Evolutionary conservation across 1,140 invertebrate species (phyloP).

Genomic region (Maniola jurtina): DNA sequence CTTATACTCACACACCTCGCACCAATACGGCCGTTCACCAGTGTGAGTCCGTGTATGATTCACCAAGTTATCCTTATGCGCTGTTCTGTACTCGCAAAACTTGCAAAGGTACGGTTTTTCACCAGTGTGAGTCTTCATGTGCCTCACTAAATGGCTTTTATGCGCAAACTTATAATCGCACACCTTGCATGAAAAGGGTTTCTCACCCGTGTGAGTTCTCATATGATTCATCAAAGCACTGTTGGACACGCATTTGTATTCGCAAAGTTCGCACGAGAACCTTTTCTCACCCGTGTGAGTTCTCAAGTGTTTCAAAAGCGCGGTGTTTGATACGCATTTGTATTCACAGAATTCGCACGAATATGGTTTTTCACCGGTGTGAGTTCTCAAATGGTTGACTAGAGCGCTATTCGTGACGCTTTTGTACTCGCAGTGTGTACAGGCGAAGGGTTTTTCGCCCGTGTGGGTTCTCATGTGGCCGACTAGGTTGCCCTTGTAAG

Average conservation of each 20-base stretch:
- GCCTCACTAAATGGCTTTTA: not conserved
- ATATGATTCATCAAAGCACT: not conserved
- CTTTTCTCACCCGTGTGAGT: not conserved
- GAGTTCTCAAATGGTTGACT: not conserved
- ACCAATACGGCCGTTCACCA: not conserved
- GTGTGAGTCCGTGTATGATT: not conserved
- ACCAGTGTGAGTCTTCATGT: not conserved
- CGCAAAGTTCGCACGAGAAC: not conserved
- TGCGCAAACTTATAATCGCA: not conserved
- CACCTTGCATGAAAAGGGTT: not conserved
- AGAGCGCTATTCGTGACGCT: not conserved
- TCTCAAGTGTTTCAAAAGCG: not conserved
- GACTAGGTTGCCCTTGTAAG: not conserved
- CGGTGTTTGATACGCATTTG: not conserved
- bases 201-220: not conserved
- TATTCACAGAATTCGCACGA: not conserved
- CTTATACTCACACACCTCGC: not conserved
- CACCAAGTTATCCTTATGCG: not conserved
- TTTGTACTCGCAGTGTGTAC: not conserved
- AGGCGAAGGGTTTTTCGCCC: not conserved
- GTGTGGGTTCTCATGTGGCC: not conserved
- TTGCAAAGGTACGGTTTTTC: not conserved
- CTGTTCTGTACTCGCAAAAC: not conserved
- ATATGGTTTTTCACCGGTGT: not conserved
- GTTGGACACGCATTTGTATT: not conserved